Percentiles rank a stretch among this genome's conserved stretches.
Evolutionary conservation across 2,113 vertebrate species (phyloP).

Genomic region (Crotalus horridus): DNA sequence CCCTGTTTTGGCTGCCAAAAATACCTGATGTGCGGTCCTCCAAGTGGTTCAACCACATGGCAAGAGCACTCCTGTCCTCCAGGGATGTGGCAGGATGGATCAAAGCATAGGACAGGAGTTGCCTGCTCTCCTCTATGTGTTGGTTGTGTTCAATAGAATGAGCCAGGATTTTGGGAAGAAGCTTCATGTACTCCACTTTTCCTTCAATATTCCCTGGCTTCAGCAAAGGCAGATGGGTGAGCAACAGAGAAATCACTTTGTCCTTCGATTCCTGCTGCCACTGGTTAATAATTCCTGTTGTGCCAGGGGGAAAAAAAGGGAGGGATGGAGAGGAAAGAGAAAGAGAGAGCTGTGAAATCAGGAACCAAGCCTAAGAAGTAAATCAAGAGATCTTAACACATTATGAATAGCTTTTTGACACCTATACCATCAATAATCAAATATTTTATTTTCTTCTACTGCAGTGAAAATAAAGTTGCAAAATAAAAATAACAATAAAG

Average conservation of each 20-base stretch:
- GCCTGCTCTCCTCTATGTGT: conserved; percentile 95
- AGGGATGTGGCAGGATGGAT: conserved; percentile 96
- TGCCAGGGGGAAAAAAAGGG: accelerated
- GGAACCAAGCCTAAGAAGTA: conserved; percentile 31
- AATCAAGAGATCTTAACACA: not conserved
- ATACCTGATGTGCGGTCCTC: conserved; percentile 86
- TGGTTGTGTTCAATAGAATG: conserved; percentile 96
- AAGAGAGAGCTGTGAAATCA: conserved; percentile 27
- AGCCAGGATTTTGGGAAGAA: conserved; percentile 92
- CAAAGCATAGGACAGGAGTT: conserved; percentile 95
- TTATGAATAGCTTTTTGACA: no score
- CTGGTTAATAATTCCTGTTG: conserved; percentile 90
- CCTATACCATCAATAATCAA: not conserved
- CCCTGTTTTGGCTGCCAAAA: conserved; percentile 70
- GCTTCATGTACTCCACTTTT: conserved; percentile 96
- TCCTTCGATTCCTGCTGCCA: conserved; percentile 97
- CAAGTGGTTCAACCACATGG: conserved; percentile 97
- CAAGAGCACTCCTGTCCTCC: conserved; percentile 91
- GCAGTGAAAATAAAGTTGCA: not conserved
- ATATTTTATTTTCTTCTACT: not conserved
- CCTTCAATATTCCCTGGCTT: conserved; percentile 95
- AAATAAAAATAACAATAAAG: not conserved
- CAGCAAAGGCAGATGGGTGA: conserved; percentile 93
- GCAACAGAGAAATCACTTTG: conserved; percentile 89
- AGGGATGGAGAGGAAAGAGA: not conserved